These are phyloP conservation scores for Myioborus melanocephalus DNA, from an alignment of 2,797 vertebrate species.

Conservation along the genomic window DNA sequence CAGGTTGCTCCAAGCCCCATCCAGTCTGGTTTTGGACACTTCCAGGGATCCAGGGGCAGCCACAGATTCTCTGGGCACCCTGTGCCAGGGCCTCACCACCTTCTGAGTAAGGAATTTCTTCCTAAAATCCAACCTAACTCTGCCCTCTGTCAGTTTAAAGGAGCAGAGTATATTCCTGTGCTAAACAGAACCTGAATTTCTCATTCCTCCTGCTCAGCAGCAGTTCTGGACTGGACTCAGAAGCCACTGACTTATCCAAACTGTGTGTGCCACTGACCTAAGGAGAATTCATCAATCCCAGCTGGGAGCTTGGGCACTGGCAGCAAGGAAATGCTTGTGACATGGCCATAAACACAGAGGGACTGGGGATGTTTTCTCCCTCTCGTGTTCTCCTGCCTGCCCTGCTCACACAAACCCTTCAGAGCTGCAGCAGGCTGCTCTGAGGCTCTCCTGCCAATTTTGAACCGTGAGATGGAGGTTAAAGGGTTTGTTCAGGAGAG, in stretches of 20 bases:
- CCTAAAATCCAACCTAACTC: neutral
- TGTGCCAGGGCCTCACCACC: neutral
- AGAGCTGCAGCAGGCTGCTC: neutral
- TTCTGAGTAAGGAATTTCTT: neutral
- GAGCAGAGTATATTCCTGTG: fast-evolving
- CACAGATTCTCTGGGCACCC: neutral
- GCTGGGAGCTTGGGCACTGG: neutral
- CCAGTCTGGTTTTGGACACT: neutral
- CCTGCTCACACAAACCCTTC: neutral
- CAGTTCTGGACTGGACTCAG: no score
- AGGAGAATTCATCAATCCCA: neutral
- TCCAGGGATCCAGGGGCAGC: neutral
- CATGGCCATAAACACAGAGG: neutral
- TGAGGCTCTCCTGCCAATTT: neutral
- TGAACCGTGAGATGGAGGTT: neutral
- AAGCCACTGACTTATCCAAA: neutral
- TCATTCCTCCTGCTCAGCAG: neutral
- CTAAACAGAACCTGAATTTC: neutral
- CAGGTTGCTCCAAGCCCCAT: fast-evolving
- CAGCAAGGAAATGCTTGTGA: neutral
- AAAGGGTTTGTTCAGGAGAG: neutral
- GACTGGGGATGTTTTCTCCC: neutral
- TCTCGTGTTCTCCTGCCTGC: neutral
- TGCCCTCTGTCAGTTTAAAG: neutral
- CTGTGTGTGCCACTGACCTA: neutral